A percentile compares a stretch with the other conserved stretches of the same genome.
phyloP scores from a whole-genome alignment of 2,888 invertebrate genomes.

The Hydrotaea cyrtoneurina region DNA sequence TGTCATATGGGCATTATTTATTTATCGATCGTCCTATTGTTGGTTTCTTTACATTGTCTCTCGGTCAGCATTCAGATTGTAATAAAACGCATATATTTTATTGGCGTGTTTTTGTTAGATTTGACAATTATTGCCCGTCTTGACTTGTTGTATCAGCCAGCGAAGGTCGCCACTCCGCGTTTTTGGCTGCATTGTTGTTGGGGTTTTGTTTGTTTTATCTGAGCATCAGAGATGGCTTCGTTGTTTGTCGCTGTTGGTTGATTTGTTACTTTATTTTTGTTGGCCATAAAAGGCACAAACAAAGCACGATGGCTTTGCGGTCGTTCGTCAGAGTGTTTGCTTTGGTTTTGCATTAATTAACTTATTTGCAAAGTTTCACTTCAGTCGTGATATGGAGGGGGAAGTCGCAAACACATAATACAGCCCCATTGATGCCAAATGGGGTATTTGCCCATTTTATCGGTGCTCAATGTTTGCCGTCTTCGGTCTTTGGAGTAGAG shows the following conservation, averaged over 20 bases:
- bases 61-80: constrained; percentile 28
- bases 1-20: constrained; percentile 17
- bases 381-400: not conserved
- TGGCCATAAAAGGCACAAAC: constrained; percentile 18
- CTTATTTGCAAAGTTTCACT: constrained; percentile 18
- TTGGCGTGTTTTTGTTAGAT: constrained; percentile 34
- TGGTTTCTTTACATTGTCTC: constrained; percentile 42
- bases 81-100: constrained; percentile 40
- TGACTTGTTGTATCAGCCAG: constrained; percentile 4
- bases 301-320: not conserved
- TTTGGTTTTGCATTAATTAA: constrained; percentile 39
- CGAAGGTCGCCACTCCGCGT: constrained; percentile 32
- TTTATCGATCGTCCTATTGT: constrained; percentile 37
- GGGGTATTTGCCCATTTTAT: not conserved
- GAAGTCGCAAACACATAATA: constrained; percentile 25
- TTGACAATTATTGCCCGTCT: constrained; percentile 44
- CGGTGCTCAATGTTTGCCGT: not conserved
- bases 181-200: constrained; percentile 19
- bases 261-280: constrained; percentile 18
- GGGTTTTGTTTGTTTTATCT: constrained; percentile 25
- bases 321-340: not conserved
- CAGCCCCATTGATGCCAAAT: not conserved
- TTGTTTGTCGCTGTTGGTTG: constrained; percentile 10
- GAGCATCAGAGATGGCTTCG: constrained; percentile 4
- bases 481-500: not conserved